phyloP scores from a whole-genome alignment of 2,797 vertebrate genomes.

The Mustela erminea region DNA sequence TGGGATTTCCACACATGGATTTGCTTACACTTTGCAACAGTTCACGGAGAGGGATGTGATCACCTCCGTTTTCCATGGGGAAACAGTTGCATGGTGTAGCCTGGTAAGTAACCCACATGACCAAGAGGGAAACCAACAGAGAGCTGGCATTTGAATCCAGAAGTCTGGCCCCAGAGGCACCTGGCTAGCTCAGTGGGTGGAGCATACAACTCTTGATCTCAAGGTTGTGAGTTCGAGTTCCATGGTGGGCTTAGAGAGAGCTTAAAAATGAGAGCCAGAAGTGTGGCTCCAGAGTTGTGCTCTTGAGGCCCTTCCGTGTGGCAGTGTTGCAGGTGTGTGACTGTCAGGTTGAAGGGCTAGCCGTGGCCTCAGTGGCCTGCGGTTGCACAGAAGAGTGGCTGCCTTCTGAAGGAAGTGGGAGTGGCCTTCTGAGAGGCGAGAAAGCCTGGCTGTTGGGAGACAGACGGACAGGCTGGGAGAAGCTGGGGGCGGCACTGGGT shows the following conservation, averaged over 20 bases:
- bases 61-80: rapidly evolving
- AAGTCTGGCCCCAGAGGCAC: not conserved
- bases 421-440: not conserved
- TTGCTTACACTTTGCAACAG: not conserved
- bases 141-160: not conserved
- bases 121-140: not conserved
- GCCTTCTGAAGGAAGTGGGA: not conserved
- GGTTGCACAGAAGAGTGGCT: not conserved
- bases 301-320: not conserved
- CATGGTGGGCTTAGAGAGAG: not conserved
- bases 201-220: not conserved
- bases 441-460: not conserved
- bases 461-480: not conserved
- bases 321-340: rapidly evolving
- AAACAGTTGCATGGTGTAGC: not conserved
- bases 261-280: not conserved
- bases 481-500: not conserved
- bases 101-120: not conserved
- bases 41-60: not conserved
- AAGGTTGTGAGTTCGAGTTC: not conserved
- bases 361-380: not conserved
- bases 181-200: not conserved
- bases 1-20: not conserved
- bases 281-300: not conserved
- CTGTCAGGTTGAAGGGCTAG: no score